Base-by-base conservation (phyloP, 2,797 vertebrate species). In the Glyptemys insculpta region DNA sequence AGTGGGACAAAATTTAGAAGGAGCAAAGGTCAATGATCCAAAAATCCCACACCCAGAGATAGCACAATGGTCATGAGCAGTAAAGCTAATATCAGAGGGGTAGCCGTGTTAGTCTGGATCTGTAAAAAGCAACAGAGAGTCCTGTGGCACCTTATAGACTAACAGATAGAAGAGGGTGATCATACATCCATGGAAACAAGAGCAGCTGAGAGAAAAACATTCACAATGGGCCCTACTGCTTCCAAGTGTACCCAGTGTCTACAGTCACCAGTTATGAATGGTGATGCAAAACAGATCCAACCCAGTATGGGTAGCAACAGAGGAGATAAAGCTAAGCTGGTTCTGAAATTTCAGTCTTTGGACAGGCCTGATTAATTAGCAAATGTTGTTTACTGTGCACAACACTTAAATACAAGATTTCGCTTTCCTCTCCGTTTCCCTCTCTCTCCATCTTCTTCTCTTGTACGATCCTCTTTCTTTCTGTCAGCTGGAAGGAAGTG, bases 351-450 rank as follows among this genome's bases (percentile, higher is more conserved):
- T 81, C 82, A 37, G 25, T 16, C 21, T 31, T 16, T 79, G 31
- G 29, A 49, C 1, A 0, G n/a, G 74, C 18, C 18, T 47, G 23
- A 1, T 1, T 27, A 50, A 85, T 9, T 2, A 14, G n/a, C 3
- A 2, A 2, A 3, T 50, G 3, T 68, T 15, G 9, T 84, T 78
- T 18, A 8, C 72, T 65, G 8, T 6, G 47, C 5, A 21, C 6
- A 34, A 23, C 56, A 4, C 3, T 34, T 44, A 49, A 50, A 27
- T 31, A 41, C 18, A 44, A 50, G 23, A 50, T 18, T 79, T 79
- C 76, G 37, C 44, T 68, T 37, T 37, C 18, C 41, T 49, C 25
- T 79, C 44, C 25, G 27, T 50, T 50, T 79, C 44, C 76, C 44
- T 78, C 41, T 79, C 44, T 50, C 16, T 79, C 12, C 8, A 37